A percentile compares a stretch with the other conserved stretches of the same genome.
phyloP scores from a whole-genome alignment of 2,113 vertebrate species.

The Neodon shergylaensis region DNA sequence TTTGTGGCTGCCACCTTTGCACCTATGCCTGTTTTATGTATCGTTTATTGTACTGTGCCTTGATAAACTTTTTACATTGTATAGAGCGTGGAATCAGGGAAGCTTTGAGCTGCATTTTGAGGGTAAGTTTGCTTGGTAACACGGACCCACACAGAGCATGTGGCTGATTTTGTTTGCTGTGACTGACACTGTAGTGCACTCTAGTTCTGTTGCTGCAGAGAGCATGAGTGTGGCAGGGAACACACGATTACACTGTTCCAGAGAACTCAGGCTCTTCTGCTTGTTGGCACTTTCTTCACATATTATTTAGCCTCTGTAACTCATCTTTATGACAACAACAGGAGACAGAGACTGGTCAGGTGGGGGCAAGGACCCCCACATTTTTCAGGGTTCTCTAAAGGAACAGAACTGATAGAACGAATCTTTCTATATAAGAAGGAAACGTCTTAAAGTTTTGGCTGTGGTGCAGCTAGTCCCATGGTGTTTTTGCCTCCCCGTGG shows the following conservation, averaged over 20 bases:
- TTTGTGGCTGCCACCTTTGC: neutral
- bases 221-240: neutral
- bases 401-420: neutral
- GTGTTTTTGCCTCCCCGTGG: neutral
- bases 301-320: neutral
- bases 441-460: neutral
- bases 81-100: neutral
- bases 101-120: neutral
- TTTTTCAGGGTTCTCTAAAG: neutral
- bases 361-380: neutral
- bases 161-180: neutral
- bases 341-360: neutral
- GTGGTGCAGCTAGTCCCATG: neutral
- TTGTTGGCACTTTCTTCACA: neutral
- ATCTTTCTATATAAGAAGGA: neutral
- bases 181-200: neutral
- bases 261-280: neutral
- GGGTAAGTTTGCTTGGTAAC: neutral
- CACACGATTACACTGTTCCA: neutral
- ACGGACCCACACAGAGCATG: neutral
- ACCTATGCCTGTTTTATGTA: neutral
- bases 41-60: neutral
- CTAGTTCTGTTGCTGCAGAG: neutral
- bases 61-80: neutral
- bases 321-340: neutral